These are phyloP conservation scores for Aleiodes alternator DNA, from an alignment of 2,888 invertebrate genomes.

Conservation along the genomic window DNA sequence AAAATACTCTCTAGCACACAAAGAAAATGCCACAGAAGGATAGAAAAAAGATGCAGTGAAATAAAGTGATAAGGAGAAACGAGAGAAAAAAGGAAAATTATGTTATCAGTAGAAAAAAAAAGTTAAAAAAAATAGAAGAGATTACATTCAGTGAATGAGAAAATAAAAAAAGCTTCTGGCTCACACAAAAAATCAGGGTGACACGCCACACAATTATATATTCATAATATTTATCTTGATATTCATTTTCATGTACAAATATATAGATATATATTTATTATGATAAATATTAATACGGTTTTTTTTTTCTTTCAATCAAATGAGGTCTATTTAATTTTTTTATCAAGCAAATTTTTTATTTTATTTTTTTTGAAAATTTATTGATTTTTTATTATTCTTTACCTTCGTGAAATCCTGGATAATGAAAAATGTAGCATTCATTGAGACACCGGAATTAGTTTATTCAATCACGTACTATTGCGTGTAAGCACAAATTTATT, in stretches of 20 bases:
- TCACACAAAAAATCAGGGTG: slow-evolving; percentile 51
- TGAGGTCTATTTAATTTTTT: slow-evolving; percentile 61
- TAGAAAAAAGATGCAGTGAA: slow-evolving; percentile 27
- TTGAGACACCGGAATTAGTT: slow-evolving; percentile 74
- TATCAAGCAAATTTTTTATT: slow-evolving; percentile 69
- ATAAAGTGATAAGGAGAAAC: slow-evolving; percentile 31
- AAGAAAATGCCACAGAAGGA: slow-evolving; percentile 30
- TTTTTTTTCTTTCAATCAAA: slow-evolving; percentile 41
- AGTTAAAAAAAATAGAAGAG: slow-evolving; percentile 31
- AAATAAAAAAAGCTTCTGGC: slow-evolving; percentile 51
- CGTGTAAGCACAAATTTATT: slow-evolving; percentile 31
- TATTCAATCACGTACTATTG: slow-evolving; percentile 68
- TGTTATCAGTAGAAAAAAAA: slow-evolving; percentile 19
- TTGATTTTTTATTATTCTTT: slow-evolving; percentile 72
- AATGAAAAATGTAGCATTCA: slow-evolving; percentile 74
- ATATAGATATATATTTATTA: slow-evolving; percentile 49
- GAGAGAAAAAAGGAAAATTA: slow-evolving; percentile 3
- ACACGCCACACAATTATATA: slow-evolving; percentile 54
- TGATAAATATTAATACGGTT: slow-evolving; percentile 54
- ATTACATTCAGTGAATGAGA: slow-evolving; percentile 48
- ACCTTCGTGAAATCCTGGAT: slow-evolving; percentile 76
- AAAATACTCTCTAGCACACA: slow-evolving; percentile 27
- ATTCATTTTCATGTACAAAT: not conserved
- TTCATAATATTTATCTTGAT: slow-evolving; percentile 33
- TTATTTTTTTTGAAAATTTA: slow-evolving; percentile 60